Percentiles rank a stretch among this genome's conserved stretches.
Evolutionary conservation across 2,888 invertebrate genomes (phyloP).

Genomic region (Synergus gifuensis): DNA sequence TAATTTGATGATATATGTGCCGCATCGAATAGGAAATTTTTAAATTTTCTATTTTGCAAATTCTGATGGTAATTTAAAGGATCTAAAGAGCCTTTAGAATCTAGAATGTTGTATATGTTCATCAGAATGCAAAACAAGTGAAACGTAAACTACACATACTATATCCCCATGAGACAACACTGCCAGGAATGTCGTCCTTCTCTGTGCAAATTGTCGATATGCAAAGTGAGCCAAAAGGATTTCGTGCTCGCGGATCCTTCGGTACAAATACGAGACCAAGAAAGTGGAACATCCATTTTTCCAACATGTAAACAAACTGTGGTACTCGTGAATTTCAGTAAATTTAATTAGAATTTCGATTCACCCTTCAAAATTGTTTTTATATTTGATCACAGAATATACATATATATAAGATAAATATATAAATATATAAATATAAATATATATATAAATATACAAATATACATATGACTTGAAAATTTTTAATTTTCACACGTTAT

Average conservation of each 20-base stretch:
- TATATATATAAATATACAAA: too few species aligned
- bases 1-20: background rate
- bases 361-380: background rate
- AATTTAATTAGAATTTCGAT: background rate
- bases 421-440: too few species aligned
- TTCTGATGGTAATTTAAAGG: background rate
- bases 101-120: background rate
- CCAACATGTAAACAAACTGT: background rate
- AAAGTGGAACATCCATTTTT: background rate
- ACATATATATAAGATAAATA: too few species aligned
- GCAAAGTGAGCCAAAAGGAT: slow-evolving; percentile 37
- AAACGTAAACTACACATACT: background rate
- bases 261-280: slow-evolving; percentile 13
- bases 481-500: too few species aligned
- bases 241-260: slow-evolving; percentile 15
- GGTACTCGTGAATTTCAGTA: background rate
- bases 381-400: background rate
- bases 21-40: background rate
- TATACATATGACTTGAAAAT: too few species aligned
- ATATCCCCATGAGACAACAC: slow-evolving; percentile 11
- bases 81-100: background rate
- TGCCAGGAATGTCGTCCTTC: slow-evolving; percentile 8
- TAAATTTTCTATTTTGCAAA: background rate
- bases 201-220: slow-evolving; percentile 38
- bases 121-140: slow-evolving; percentile 8